Percentiles rank a stretch among this genome's conserved stretches.
Conservation (phyloP, 1,140 invertebrate species). For the Drosophila lini region DNA sequence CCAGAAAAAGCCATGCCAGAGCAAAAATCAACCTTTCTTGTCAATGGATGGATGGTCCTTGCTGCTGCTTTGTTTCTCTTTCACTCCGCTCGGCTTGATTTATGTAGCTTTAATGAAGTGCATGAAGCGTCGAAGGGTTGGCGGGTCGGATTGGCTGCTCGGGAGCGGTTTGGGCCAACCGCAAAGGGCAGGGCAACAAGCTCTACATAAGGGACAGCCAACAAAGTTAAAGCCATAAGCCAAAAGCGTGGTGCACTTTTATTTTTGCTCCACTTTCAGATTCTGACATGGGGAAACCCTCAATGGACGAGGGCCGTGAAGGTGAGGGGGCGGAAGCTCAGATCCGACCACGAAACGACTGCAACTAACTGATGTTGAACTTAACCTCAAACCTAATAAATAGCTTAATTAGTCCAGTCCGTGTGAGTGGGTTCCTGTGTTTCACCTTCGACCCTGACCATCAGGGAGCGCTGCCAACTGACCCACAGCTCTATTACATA, state of each 20-base stretch:
- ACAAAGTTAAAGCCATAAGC: slow-evolving; percentile 52
- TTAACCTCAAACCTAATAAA: slow-evolving; percentile 67
- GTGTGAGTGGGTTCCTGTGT: slow-evolving; percentile 36
- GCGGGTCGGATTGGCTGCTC: neutral
- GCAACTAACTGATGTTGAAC: slow-evolving; percentile 62
- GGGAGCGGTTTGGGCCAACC: slow-evolving; percentile 30
- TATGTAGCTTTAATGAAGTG: slow-evolving; percentile 60
- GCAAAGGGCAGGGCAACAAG: slow-evolving; percentile 20
- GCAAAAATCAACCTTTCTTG: slow-evolving; percentile 45
- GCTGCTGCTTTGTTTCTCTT: slow-evolving; percentile 17
- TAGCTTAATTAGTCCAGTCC: slow-evolving; percentile 59
- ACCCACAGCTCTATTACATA: slow-evolving; percentile 50
- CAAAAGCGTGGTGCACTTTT: slow-evolving; percentile 43
- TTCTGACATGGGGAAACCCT: slow-evolving; percentile 21
- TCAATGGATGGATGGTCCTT: slow-evolving; percentile 28
- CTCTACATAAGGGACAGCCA: slow-evolving; percentile 21
- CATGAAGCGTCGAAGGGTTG: slow-evolving; percentile 29
- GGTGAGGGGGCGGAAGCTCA: neutral
- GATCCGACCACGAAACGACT: slow-evolving; percentile 45
- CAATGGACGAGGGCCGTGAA: neutral
- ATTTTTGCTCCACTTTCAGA: slow-evolving; percentile 9
- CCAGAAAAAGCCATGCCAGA: slow-evolving; percentile 11
- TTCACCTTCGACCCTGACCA: slow-evolving; percentile 47
- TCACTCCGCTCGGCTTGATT: slow-evolving; percentile 44
- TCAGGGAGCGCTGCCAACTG: slow-evolving; percentile 33